Evolutionary conservation across 2,888 invertebrate genomes (phyloP), one percentile per base, ranked within the genome.

Genomic region (Cotesia congregata): DNA sequence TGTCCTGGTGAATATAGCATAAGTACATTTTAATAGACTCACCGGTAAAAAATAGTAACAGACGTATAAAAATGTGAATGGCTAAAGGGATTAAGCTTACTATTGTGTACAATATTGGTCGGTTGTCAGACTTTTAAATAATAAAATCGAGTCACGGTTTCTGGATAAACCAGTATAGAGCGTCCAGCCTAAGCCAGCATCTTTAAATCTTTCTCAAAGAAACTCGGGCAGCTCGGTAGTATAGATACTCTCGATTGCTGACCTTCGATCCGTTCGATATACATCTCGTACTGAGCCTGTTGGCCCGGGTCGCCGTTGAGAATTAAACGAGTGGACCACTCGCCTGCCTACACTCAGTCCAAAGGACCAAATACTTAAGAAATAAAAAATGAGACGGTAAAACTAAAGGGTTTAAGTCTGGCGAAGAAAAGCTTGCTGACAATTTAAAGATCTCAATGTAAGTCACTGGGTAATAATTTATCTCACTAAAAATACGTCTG

Each of bases 131-230:
- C 80, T 78, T 84, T 84, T 85, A 85, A 85, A 86, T 85, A 85
- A 86, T 86, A 87, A 84, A 86, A 85, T 85, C 84, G 81, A 87
- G 86, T 86, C 86, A 87, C 86, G 86, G 85, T 86, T 81, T 78
- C 67, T 65, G 76, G 69, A 82, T 50, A 50, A 50, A 50, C 50
- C 50, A 50, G 50, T 50, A 50, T 30, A 30, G 3, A 30, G 30
- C 30, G 3, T 30, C 30, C 30, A 30, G 30, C 50, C 50, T 7
- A 82, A 79, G 78, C 76, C 80, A 81, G 83, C 83, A 86, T 86
- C 83, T 85, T 85, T 86, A 85, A 86, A 87, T 86, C 84, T 83
- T 85, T 80, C 82, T 83, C 83, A 83, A 85, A 85, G 82, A 82
- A 81, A 84, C 82, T 77, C 79, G 80, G 79, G 79, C 80, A 77